These are phyloP conservation scores for Eudasyphora cyanicolor DNA, from an alignment of 2,888 invertebrate species.

Conservation along the genomic window DNA sequence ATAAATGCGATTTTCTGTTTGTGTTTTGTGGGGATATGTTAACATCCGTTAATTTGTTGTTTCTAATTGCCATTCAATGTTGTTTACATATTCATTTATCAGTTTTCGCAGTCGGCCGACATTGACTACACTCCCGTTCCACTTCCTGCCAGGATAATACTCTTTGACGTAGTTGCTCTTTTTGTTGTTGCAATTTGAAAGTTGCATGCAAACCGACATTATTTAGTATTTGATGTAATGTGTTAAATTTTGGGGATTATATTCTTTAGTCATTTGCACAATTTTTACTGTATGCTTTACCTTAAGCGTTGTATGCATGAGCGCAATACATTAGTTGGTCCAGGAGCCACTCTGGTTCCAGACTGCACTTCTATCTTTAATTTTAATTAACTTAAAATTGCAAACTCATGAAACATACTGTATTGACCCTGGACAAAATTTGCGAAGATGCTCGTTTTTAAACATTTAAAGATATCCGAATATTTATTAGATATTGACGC, in stretches of 20 bases:
- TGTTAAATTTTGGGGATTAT: neutral
- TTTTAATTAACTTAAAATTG: no score
- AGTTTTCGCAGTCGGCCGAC: conserved; percentile 15
- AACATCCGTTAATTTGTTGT: conserved; percentile 63
- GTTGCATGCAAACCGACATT: neutral
- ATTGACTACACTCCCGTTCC: neutral
- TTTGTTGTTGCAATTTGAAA: neutral
- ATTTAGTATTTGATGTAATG: neutral
- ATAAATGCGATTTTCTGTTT: conserved; percentile 19
- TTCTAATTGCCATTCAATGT: conserved; percentile 64
- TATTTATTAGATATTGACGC: no score
- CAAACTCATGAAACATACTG: no score
- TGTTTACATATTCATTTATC: conserved; percentile 61
- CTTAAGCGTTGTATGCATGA: no score
- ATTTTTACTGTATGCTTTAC: no score
- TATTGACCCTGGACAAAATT: no score
- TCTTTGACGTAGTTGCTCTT: neutral
- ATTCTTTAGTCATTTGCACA: neutral
- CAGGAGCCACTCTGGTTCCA: no score
- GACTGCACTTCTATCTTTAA: no score
- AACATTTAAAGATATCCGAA: no score
- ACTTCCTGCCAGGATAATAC: neutral
- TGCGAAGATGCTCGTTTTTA: no score
- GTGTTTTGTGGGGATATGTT: conserved; percentile 36
- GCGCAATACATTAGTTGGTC: no score